phyloP scores from a whole-genome alignment of 2,888 invertebrate genomes.

The Orthosia gracilis region DNA sequence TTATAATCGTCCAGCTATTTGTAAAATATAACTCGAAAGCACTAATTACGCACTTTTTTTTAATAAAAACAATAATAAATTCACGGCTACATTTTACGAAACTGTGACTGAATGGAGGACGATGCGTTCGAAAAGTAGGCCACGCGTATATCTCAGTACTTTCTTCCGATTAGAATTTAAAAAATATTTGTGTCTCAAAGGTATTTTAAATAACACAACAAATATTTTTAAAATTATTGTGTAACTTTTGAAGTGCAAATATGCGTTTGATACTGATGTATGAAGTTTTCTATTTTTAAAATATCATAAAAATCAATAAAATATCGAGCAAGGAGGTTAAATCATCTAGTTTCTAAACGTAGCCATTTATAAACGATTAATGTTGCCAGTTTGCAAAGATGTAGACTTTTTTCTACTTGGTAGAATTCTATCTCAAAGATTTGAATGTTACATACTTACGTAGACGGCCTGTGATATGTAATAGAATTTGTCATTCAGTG shows the following conservation, averaged over 20 bases:
- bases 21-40: constrained; percentile 75
- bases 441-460: not conserved
- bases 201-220: constrained; percentile 56
- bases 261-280: constrained; percentile 51
- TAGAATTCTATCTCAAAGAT: constrained; percentile 32
- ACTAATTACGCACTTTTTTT: constrained; percentile 80
- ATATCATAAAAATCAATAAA: constrained; percentile 58
- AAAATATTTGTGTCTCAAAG: constrained; percentile 63
- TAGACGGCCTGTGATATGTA: not conserved
- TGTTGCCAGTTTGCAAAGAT: constrained; percentile 62
- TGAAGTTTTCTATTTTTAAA: constrained; percentile 66
- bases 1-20: constrained; percentile 70
- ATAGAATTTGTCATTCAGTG: not conserved
- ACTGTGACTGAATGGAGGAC: constrained; percentile 77
- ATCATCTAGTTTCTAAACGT: constrained; percentile 69
- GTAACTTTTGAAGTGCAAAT: constrained; percentile 53
- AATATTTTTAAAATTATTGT: constrained; percentile 61
- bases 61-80: constrained; percentile 80
- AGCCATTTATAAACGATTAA: constrained; percentile 39
- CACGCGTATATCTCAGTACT: constrained; percentile 62
- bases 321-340: constrained; percentile 50
- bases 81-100: constrained; percentile 83
- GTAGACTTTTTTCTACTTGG: constrained; percentile 44
- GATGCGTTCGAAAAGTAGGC: constrained; percentile 73
- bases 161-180: constrained; percentile 61